phyloP scores from a whole-genome alignment of 2,113 vertebrate genomes.

The Neogobius melanostomus region DNA sequence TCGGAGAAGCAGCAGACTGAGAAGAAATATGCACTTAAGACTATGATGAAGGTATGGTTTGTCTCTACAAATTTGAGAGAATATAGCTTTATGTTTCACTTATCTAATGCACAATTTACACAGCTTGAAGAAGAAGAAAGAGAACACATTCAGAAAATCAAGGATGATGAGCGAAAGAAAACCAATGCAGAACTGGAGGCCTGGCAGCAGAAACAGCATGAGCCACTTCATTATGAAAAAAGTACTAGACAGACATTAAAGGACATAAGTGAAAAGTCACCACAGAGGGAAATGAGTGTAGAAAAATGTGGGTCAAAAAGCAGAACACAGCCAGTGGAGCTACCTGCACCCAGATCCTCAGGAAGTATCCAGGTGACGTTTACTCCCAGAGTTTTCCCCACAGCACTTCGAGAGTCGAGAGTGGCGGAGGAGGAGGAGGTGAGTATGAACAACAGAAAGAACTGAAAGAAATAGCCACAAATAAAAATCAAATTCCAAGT shows the following conservation, averaged over 20 bases:
- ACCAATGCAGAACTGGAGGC: slow-evolving; percentile 80
- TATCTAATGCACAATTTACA: not conserved
- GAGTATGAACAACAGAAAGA: slow-evolving; percentile 4
- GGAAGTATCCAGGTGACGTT: slow-evolving; percentile 85
- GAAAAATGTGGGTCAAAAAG: slow-evolving; percentile 18
- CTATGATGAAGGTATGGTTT: slow-evolving; percentile 83
- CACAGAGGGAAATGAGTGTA: slow-evolving; percentile 24
- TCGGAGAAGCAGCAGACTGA: slow-evolving; percentile 75
- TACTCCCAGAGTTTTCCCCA: slow-evolving; percentile 89
- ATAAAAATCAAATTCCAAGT: too few relatives aligned
- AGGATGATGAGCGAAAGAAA: slow-evolving; percentile 80
- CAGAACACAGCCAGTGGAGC: slow-evolving; percentile 57
- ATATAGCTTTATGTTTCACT: not conserved
- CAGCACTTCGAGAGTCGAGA: slow-evolving; percentile 87
- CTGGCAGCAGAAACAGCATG: slow-evolving; percentile 78
- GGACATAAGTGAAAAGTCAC: slow-evolving; percentile 15
- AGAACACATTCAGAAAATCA: slow-evolving; percentile 82
- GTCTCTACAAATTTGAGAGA: not conserved
- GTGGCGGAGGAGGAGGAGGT: slow-evolving; percentile 90
- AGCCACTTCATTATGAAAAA: slow-evolving; percentile 36
- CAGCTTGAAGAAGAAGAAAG: slow-evolving; percentile 89
- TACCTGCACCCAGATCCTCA: slow-evolving; percentile 80
- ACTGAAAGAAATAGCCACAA: not conserved
- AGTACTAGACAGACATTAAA: slow-evolving; percentile 49
- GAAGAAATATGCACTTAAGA: slow-evolving; percentile 83